phyloP scores from a whole-genome alignment of 2,888 invertebrate genomes.

The Tiliacea citrago region DNA sequence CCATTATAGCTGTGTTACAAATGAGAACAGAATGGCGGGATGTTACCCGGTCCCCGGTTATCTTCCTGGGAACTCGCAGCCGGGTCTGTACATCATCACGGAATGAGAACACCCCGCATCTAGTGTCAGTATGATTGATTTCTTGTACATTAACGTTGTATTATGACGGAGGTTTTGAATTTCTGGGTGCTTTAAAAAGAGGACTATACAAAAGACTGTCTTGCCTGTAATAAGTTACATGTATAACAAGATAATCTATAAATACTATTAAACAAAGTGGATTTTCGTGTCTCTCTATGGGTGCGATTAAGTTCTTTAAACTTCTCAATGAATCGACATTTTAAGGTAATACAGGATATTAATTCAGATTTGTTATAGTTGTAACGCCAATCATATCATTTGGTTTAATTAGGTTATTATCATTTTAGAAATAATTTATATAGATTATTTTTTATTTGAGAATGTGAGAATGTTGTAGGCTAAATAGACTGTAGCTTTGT shows the following conservation, averaged over 20 bases:
- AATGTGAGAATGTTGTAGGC: too few relatives aligned
- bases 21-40: slow-evolving; percentile 80
- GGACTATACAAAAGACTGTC: slow-evolving; percentile 5
- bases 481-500: too few relatives aligned
- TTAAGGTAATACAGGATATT: neutral
- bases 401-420: too few relatives aligned
- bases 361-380: too few relatives aligned
- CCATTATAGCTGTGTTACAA: slow-evolving; percentile 86
- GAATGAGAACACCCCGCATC: slow-evolving; percentile 52
- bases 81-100: slow-evolving; percentile 66
- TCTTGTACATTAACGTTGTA: slow-evolving; percentile 59
- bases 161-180: slow-evolving; percentile 38
- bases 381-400: too few relatives aligned
- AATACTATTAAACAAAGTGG: neutral
- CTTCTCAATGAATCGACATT: neutral
- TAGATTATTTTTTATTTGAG: too few relatives aligned
- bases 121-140: slow-evolving; percentile 67
- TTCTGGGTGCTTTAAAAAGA: slow-evolving; percentile 28
- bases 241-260: neutral
- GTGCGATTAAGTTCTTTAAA: neutral
- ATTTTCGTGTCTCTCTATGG: neutral
- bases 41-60: slow-evolving; percentile 75
- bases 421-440: too few relatives aligned
- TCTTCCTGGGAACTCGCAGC: slow-evolving; percentile 79
- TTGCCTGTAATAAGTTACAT: slow-evolving; percentile 12